Percentiles rank a stretch among this genome's conserved stretches.
Evolutionary conservation across 2,797 vertebrate genomes (phyloP).

Genomic region (Hypotaenidia okinawae): DNA sequence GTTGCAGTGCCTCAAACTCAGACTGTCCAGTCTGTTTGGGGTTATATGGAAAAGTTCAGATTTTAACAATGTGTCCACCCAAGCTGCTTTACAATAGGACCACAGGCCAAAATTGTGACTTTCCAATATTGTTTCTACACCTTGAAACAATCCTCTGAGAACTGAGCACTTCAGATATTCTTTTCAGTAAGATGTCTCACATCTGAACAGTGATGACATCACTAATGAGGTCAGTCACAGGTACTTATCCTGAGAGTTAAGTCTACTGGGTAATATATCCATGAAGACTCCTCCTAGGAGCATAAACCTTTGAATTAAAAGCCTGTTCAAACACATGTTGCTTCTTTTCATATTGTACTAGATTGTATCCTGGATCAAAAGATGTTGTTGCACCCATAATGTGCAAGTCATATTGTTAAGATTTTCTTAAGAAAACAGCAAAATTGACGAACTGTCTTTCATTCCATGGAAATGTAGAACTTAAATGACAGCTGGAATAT

Average conservation of each 20-base stretch:
- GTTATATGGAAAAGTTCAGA: background rate
- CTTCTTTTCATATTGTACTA: background rate
- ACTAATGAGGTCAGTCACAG: background rate
- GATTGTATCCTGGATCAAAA: background rate
- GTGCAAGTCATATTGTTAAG: background rate
- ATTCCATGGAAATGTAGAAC: background rate
- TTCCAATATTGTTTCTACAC: background rate
- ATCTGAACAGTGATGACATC: background rate
- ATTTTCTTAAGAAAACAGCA: background rate
- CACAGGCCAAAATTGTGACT: background rate
- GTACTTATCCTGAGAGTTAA: background rate
- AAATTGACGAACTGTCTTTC: background rate
- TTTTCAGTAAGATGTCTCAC: background rate
- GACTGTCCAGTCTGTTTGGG: background rate
- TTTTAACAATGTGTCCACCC: background rate
- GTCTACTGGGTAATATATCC: background rate
- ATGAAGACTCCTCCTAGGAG: background rate
- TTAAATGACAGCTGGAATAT: background rate
- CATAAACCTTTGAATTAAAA: background rate
- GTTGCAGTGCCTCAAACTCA: background rate
- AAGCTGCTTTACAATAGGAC: background rate
- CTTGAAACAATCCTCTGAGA: background rate
- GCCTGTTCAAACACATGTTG: background rate
- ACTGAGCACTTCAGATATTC: background rate
- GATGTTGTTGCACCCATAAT: background rate